Conservation (phyloP, 1,140 invertebrate species). For the Papilio dardanus region DNA sequence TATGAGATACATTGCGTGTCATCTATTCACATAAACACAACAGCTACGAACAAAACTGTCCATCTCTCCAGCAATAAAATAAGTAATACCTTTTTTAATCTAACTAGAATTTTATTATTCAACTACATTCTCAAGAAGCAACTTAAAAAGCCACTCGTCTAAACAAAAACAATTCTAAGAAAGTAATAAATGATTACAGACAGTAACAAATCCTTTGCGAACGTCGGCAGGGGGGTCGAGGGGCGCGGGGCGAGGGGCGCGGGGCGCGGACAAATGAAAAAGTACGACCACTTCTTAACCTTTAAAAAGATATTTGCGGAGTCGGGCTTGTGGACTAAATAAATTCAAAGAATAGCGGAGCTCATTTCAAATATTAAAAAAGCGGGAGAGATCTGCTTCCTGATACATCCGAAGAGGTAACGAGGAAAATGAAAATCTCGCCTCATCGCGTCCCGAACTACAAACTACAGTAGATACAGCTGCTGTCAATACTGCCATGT, state of each 20-base stretch:
- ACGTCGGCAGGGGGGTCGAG: slow-evolving; percentile 19
- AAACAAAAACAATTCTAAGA: slow-evolving; percentile 35
- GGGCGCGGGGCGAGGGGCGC: not conserved
- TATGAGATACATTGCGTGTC: not conserved
- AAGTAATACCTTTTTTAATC: not conserved
- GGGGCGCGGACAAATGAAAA: slow-evolving; percentile 43
- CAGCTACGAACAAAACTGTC: not conserved
- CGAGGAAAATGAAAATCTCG: slow-evolving; percentile 28
- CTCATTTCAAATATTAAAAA: slow-evolving; percentile 70
- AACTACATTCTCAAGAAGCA: not conserved
- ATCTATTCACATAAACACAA: not conserved
- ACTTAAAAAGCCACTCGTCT: slow-evolving; percentile 18
- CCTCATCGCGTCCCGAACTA: slow-evolving; percentile 11
- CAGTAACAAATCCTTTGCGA: slow-evolving; percentile 47
- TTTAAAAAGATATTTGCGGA: slow-evolving; percentile 53
- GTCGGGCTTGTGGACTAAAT: slow-evolving; percentile 49
- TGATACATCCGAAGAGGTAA: slow-evolving; percentile 38
- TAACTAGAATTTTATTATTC: slow-evolving; percentile 12
- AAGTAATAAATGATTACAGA: slow-evolving; percentile 39
- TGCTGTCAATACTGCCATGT: slow-evolving; percentile 29
- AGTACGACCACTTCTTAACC: slow-evolving; percentile 52
- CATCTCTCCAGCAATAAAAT: not conserved
- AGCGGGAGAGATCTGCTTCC: slow-evolving; percentile 42
- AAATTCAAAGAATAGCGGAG: slow-evolving; percentile 56
- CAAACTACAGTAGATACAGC: slow-evolving; percentile 2